Base-by-base conservation (phyloP, 2,113 vertebrate genomes). In the Tangachromis dhanisi region DNA sequence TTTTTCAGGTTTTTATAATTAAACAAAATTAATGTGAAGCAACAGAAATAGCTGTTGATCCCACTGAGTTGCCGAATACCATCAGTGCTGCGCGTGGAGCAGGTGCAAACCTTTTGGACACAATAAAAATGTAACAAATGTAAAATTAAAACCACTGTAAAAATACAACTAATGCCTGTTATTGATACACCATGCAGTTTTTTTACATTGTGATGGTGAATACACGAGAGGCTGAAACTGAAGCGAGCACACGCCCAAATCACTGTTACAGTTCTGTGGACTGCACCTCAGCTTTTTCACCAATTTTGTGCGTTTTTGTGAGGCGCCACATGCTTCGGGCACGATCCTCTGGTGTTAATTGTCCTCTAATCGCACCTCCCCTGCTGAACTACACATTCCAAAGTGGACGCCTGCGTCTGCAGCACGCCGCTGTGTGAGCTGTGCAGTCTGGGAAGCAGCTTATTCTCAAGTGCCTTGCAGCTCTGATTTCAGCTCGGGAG, bases 391-490 rank as follows among this genome's bases (percentile, higher is more conserved):
- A 63, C 33, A 49, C 83, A 57, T 78, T 82, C 66, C 21, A 42
- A 29, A 29, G 12, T 76, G 29, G 17, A 80, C 21, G 4, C 40
- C 40, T 26, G 68, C 3, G 2, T 73, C 68, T 47, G 40, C 68
- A 45, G 68, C 31, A 66, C 26, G 2, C 54, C 2, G 38, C 40
- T 55, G 29, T 85, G 29, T 45, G 35, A 71, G 54, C 13, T 33
- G 40, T 80, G 66, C 49, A n/a, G 55, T 71, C 55, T 88, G 76
- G 80, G 42, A 79, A 42, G 80, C 45, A 35, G 88, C 61, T 35
- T 55, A 80, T 80, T 61, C 49, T 68, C 5, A 93, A 95, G 92
- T 95, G 95, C 95, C 95, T 95, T 94, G 35, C 80, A 86, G 81
- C 83, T 86, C 80, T 19, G 42, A 54, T 83, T 13, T 71, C 33